Conservation (phyloP, 2,113 vertebrate genomes). For the Tamias sibiricus region DNA sequence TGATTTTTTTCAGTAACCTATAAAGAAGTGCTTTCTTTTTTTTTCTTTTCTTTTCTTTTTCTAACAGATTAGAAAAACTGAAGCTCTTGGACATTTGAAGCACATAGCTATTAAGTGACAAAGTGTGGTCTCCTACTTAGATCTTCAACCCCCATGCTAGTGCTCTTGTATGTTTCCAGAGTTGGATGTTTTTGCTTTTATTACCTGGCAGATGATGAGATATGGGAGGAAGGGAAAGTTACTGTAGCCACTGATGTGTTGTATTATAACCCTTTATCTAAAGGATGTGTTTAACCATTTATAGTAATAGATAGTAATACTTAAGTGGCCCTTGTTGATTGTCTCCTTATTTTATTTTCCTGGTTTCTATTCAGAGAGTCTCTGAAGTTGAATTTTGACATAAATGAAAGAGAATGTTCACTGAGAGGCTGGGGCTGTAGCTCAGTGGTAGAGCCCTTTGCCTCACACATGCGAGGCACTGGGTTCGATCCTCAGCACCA, state of each 20-base stretch:
- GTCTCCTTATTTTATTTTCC: background rate
- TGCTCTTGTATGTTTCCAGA: constrained; percentile 4
- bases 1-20: background rate
- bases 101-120: background rate
- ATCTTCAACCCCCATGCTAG: background rate
- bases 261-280: constrained; percentile 30
- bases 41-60: background rate
- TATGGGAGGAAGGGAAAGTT: constrained; percentile 19
- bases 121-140: background rate
- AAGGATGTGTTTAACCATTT: constrained; percentile 50
- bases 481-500: too few species aligned
- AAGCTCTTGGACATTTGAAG: constrained; percentile 15
- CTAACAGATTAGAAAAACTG: constrained; percentile 51
- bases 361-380: constrained; percentile 29
- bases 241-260: constrained; percentile 9
- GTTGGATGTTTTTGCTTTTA: constrained; percentile 22
- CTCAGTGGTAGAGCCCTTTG: too few species aligned
- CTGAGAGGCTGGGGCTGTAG: too few species aligned
- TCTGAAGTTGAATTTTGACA: constrained; percentile 23
- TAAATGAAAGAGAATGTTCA: constrained; percentile 11
- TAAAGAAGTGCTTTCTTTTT: too few species aligned
- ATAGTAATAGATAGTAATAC: constrained; percentile 48
- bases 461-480: too few species aligned
- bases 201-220: background rate
- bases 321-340: background rate